Base-by-base conservation (phyloP, 2,113 vertebrate species). In the Ceyx cyanopectus region DNA sequence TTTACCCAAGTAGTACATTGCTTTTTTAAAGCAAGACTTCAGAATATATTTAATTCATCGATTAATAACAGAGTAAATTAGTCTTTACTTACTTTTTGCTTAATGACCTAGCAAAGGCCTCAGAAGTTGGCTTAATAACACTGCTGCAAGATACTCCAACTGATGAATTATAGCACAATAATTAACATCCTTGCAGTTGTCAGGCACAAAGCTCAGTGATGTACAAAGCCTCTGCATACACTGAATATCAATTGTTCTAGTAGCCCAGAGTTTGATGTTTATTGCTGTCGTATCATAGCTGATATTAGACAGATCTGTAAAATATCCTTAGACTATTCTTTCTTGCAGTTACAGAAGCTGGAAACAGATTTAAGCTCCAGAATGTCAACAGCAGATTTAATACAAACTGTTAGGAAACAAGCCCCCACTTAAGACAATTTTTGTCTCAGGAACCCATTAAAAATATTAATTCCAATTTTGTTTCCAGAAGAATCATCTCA, bases 141-240 rank as follows among this genome's bases (percentile, higher is more conserved):
- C 74, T 66, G 29, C 89, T 87, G 78, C 87, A 93, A 94, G 89
- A 89, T 85, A 75, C 89, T 87, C 79, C 84, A 91, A 43, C 70
- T 89, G 68, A 90, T 96, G 81, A 94, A 85, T 94, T 95, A 94
- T 29, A 73, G 62, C 65, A 62, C 80, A 94, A 95, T 89, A 92
- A 96, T 95, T 96, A 94, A 92, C 87, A 93, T 69, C 78, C 81
- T 96, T 87, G 63, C 84, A 85, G 84, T 80, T 93, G 75, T 87
- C 84, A 96, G 92, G 87, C 91, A 93, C 81, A 85, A 91, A 45
- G 86, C 79, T 87, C 89, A 82, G 79, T 21, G 58, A 94, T 85
- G 60, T 81, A 89, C 78, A 84, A 89, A 95, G 78, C n/a, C 67
- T 80, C 70, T 85, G 78, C 68, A 68, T 29, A 89, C 56, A 61